Evolutionary conservation across 2,113 vertebrate species (phyloP), one percentile per base, ranked within the genome.

Genomic region (Toxostoma redivivum): DNA sequence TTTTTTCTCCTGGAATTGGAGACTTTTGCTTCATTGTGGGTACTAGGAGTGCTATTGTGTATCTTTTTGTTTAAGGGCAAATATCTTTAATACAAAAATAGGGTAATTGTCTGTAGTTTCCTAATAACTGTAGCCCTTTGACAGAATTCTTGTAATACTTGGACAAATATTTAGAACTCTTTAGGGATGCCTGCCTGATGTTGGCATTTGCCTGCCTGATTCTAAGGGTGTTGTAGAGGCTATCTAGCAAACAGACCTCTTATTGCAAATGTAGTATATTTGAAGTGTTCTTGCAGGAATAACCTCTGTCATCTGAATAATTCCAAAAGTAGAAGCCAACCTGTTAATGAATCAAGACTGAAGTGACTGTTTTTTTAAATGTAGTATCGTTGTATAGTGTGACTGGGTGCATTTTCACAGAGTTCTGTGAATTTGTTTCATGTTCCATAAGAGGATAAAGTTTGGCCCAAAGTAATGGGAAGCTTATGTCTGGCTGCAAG

Each of bases 401-500:
- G 44, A 72, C 72, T 42, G 30, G 30, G 14, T 51, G 31, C 27
- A 9, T 79, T 91, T 94, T 87, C 33, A 50, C 33, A 3, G 20
- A 47, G 51, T 73, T 81, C 33, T 50, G 30, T 90, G 74, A 78
- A 60, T 70, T 92, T 91, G 38, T 47, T 80, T 92, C n/a, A 9
- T 58, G 47, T 94, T 86, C 70, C 35, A 12, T 74, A 67, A 23
- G 76, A 78, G 88, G 37, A 73, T 83, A 77, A 80, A 81, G 30
- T n/a, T 56, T 95, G 90, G 79, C 64, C 37, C 28, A 35, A 56
- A 88, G 35, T 83, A 90, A 66, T 91, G 67, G 54, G 90, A 95
- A 90, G 81, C 79, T 90, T 90, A 91, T 94, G 82, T 90, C 92
- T 93, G 85, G 58, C 88, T 86, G 71, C 25, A 44, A 92, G 85